A percentile compares a stretch with the other conserved stretches of the same genome.
Conservation (phyloP, 1,140 invertebrate genomes). For the Neodiprion fabricii region DNA sequence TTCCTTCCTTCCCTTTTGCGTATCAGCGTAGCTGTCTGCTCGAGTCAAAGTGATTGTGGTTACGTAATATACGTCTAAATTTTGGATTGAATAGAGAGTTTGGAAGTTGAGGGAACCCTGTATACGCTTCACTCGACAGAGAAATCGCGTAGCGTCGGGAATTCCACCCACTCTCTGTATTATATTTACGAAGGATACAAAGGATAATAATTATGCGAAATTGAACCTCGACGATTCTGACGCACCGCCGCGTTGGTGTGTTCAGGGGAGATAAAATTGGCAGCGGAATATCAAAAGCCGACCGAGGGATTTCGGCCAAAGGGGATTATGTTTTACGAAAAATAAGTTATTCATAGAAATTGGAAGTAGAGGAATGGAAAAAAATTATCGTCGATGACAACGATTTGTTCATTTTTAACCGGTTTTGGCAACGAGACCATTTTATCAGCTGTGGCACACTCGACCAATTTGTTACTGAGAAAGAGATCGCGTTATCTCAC, state of each 20-base stretch:
- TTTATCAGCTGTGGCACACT: no score
- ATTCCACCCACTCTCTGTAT: not conserved
- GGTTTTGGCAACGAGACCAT: not conserved
- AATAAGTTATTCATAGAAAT: no score
- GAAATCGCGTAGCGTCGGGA: not conserved
- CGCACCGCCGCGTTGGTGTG: not conserved
- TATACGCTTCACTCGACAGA: not conserved
- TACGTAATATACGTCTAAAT: no score
- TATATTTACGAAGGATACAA: not conserved
- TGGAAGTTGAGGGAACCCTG: not conserved
- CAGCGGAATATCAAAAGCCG: not conserved
- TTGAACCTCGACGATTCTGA: conserved; percentile 4
- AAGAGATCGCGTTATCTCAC: not conserved
- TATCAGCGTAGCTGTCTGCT: no score
- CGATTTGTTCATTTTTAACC: not conserved
- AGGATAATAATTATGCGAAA: not conserved
- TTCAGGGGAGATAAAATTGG: not conserved
- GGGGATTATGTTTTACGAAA: no score
- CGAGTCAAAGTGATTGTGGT: no score
- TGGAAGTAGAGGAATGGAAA: no score
- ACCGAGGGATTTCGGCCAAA: no score
- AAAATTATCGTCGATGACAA: no score
- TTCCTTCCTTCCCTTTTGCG: no score
- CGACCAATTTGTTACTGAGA: not conserved
- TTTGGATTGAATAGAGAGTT: no score